Evolutionary conservation across 2,113 vertebrate species (phyloP), one percentile per base, ranked within the genome.

Genomic region (Dunckerocampus dactyliophorus): DNA sequence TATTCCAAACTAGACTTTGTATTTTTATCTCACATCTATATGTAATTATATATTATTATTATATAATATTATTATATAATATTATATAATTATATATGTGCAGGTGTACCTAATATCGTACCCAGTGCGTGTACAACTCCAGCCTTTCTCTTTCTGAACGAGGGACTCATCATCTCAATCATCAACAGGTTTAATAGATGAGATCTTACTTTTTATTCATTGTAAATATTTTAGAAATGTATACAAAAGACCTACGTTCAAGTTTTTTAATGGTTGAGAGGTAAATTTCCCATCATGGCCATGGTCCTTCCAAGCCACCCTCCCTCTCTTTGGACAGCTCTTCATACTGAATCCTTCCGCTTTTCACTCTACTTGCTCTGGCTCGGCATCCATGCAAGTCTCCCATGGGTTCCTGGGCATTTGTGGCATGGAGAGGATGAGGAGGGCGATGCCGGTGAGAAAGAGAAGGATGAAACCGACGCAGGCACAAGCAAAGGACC

Each of bases 361-460:
- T 24, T 14, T 6, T 88, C 83, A 91, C 79, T 91, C 86, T 0
- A 67, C 86, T 55, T 89, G 83, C 19, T 98, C 95, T 0, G 92
- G 94, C 42, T 97, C 95, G 0, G 95, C 94, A 0, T 99, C 97
- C 95, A 97, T 98, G 89, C 97, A 99, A 28, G 91, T 93, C 86
- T 99, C 97, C 97, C 97, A 99, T 1, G 96, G 95, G 79, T 98
- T 96, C 82, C 86, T 91, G 59, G 97, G 97, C 93, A 99, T 97
- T 20, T 92, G 94, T 12, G 97, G 97, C 90, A 99, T 92, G 4
- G 97, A 94, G 54, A 98, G 90, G 39, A 98, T 48, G 19, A 99
- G 90, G 9, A 99, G 94, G 13, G 81, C 69, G 0, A 98, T 81
- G 57, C 96, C 95, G 0, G 89, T 90, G 60, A 97, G 78, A 65